Evolutionary conservation across 2,888 invertebrate species (phyloP).

Genomic region (Rosalia funebris): DNA sequence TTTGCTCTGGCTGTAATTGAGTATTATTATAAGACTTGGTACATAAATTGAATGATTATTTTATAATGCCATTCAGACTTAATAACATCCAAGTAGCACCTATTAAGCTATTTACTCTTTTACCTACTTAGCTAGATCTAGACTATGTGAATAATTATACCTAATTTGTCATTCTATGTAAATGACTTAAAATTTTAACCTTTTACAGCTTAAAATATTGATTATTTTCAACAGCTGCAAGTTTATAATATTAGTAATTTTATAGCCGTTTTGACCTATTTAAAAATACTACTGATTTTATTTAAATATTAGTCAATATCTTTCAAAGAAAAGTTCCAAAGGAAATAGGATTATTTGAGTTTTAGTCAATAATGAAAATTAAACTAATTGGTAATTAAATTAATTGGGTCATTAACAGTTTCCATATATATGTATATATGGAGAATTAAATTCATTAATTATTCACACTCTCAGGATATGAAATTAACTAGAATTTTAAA

Average conservation of each 20-base stretch:
- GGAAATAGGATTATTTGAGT: no score
- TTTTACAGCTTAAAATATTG: constrained; percentile 8
- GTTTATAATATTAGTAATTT: not conserved
- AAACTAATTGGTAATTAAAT: no score
- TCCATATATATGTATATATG: not conserved
- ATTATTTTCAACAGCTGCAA: not conserved
- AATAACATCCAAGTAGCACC: not conserved
- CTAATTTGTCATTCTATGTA: no score
- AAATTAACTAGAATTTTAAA: no score
- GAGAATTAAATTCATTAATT: not conserved
- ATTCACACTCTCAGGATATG: no score
- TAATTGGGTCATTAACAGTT: constrained; percentile 10
- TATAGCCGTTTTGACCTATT: not conserved
- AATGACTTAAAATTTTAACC: no score
- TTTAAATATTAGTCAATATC: no score
- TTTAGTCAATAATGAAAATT: no score
- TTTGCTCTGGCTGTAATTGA: no score
- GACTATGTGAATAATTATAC: not conserved
- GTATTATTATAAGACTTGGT: not conserved
- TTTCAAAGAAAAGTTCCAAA: no score
- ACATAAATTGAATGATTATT: constrained; percentile 22
- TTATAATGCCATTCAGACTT: constrained; percentile 14
- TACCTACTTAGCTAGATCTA: not conserved
- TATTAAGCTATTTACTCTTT: constrained; percentile 8
- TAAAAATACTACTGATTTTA: not conserved